These are phyloP conservation scores for Drosophila lowei DNA, from an alignment of 1,140 invertebrate species.

Conservation along the genomic window DNA sequence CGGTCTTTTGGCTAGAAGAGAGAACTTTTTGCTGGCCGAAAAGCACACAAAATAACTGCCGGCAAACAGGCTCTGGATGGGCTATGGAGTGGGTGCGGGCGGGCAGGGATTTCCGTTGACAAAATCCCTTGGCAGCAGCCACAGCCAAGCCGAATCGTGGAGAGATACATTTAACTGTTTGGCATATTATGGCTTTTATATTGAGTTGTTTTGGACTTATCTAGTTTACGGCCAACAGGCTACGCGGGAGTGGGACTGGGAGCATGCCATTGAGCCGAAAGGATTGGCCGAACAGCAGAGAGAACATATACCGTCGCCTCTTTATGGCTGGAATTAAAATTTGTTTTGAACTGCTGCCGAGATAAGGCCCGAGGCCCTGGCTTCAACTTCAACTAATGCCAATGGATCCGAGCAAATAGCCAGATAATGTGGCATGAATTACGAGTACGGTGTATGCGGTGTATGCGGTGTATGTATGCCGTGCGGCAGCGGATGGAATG, in stretches of 20 bases:
- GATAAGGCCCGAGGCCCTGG: conserved; percentile 21
- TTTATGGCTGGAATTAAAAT: conserved; percentile 60
- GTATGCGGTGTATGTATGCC: neutral
- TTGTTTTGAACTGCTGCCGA: conserved; percentile 45
- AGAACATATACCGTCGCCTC: conserved; percentile 38
- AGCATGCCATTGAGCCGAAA: conserved; percentile 16
- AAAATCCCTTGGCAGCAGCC: conserved; percentile 42
- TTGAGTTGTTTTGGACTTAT: conserved; percentile 82
- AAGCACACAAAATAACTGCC: conserved; percentile 51
- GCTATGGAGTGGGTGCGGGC: conserved; percentile 11
- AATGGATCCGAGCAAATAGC: conserved; percentile 9
- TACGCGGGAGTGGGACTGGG: too few relatives aligned
- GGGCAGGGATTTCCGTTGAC: conserved; percentile 41
- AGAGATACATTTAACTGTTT: conserved; percentile 67
- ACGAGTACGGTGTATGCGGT: conserved; percentile 34
- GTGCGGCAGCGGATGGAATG: conserved; percentile 58
- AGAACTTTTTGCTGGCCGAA: conserved; percentile 46
- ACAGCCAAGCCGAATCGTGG: conserved; percentile 15
- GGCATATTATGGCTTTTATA: conserved; percentile 81
- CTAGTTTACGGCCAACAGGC: conserved; percentile 67
- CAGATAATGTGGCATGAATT: conserved; percentile 72
- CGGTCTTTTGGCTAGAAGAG: conserved; percentile 37
- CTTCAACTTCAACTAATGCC: conserved; percentile 43
- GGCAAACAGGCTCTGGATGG: conserved; percentile 38
- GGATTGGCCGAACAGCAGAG: conserved; percentile 52